These are phyloP conservation scores for Lophotis ruficrista DNA, from an alignment of 2,113 vertebrate species.

Conservation along the genomic window DNA sequence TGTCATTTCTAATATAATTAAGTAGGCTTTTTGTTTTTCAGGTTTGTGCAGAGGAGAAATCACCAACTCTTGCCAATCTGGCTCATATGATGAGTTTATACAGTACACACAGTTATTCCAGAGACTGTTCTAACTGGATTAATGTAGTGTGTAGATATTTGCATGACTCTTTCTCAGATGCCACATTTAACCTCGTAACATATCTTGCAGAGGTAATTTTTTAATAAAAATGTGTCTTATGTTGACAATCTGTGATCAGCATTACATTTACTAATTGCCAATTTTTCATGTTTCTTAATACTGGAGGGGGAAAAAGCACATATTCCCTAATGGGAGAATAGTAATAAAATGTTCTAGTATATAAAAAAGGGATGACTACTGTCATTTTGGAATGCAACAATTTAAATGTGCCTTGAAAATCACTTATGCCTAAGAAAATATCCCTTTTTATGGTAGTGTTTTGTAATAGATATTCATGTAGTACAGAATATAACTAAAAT, in stretches of 20 bases:
- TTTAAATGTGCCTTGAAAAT: background rate
- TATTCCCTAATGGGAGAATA: background rate
- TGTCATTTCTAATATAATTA: background rate
- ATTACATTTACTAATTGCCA: background rate
- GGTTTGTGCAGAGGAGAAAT: conserved; percentile 94
- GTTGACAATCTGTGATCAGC: background rate
- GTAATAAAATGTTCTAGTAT: background rate
- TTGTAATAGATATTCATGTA: background rate
- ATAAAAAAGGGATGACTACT: background rate
- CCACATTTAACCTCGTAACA: conserved; percentile 92
- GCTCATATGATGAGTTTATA: conserved; percentile 99
- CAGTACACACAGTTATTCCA: conserved; percentile 95
- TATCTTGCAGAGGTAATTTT: conserved; percentile 92
- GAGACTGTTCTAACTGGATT: conserved; percentile 97
- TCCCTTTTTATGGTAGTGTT: background rate
- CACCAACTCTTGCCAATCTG: conserved; percentile 91
- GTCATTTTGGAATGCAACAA: background rate
- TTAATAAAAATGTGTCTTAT: background rate
- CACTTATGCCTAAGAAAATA: background rate
- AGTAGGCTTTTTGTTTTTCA: conserved; percentile 33
- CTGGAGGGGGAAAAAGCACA: fast-evolving
- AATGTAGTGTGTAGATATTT: conserved; percentile 97
- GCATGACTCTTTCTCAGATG: conserved; percentile 94
- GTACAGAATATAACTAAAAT: background rate
- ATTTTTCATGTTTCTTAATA: background rate